Evolutionary conservation across 2,888 invertebrate genomes (phyloP).

Genomic region (Lycocerus yunnanus): DNA sequence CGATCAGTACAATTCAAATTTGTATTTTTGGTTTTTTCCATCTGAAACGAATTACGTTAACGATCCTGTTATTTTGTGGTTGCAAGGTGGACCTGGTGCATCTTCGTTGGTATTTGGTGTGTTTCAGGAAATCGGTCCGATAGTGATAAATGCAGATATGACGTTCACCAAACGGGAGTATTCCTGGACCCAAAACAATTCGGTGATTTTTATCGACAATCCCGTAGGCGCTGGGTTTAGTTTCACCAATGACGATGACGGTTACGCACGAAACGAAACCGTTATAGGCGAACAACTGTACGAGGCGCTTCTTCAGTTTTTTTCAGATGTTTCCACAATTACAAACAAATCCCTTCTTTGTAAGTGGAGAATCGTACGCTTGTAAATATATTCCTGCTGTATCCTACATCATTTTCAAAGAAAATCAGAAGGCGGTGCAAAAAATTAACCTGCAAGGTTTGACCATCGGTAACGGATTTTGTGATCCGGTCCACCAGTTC

Average conservation of each 20-base stretch:
- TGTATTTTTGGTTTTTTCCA: slow-evolving; percentile 94
- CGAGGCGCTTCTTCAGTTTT: slow-evolving; percentile 77
- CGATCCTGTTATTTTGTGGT: slow-evolving; percentile 80
- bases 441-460: slow-evolving; percentile 74
- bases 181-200: slow-evolving; percentile 80
- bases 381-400: slow-evolving; percentile 82
- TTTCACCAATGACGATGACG: slow-evolving; percentile 75
- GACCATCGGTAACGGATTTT: slow-evolving; percentile 79
- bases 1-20: slow-evolving; percentile 74
- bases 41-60: slow-evolving; percentile 59
- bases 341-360: slow-evolving; percentile 76
- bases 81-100: slow-evolving; percentile 86
- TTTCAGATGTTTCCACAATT: slow-evolving; percentile 81
- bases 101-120: slow-evolving; percentile 76
- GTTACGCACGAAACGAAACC: slow-evolving; percentile 79
- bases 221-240: slow-evolving; percentile 93
- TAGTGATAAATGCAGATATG: slow-evolving; percentile 57
- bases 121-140: slow-evolving; percentile 85
- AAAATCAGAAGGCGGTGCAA: slow-evolving; percentile 61
- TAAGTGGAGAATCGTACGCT: slow-evolving; percentile 89
- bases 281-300: slow-evolving; percentile 82
- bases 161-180: slow-evolving; percentile 65
- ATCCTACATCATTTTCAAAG: slow-evolving; percentile 72
- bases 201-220: slow-evolving; percentile 88
- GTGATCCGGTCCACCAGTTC: slow-evolving; percentile 78